Conservation (phyloP, 2,113 vertebrate genomes). For the Ranitomeya imitator region DNA sequence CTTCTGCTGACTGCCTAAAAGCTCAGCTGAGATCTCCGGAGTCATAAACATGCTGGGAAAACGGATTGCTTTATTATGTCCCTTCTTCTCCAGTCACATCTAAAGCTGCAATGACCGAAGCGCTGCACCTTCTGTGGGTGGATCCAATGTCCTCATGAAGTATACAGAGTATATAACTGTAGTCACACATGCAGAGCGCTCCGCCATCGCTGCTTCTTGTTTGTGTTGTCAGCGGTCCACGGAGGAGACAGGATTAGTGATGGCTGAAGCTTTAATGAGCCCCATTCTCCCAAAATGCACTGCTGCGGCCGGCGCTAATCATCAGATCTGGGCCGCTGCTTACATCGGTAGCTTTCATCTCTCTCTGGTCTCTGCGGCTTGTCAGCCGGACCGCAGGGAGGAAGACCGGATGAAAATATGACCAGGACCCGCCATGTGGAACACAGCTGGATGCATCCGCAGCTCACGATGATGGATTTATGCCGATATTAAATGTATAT, state of each 20-base stretch:
- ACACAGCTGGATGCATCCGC: neutral
- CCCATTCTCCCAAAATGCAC: slow-evolving; percentile 37
- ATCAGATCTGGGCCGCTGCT: neutral
- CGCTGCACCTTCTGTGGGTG: too few relatives aligned
- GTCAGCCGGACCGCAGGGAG: neutral
- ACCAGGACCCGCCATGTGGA: neutral
- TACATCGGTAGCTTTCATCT: slow-evolving; percentile 6
- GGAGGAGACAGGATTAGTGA: slow-evolving; percentile 17
- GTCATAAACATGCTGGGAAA: neutral
- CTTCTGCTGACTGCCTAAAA: neutral
- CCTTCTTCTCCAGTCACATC: neutral
- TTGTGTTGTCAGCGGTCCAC: slow-evolving; percentile 22
- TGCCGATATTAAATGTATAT: neutral
- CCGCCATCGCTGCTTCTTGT: neutral
- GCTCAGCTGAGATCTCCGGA: neutral
- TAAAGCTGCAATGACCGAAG: neutral
- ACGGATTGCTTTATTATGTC: neutral
- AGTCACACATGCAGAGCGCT: neutral
- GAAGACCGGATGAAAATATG: neutral
- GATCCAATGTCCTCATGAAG: too few relatives aligned
- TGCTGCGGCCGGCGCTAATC: neutral
- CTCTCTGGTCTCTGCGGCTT: neutral
- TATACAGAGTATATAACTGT: too few relatives aligned
- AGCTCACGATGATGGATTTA: neutral
- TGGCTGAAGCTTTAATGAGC: slow-evolving; percentile 36